These are phyloP conservation scores for Saccostrea echinata DNA, from an alignment of 1,140 invertebrate genomes.

Conservation along the genomic window DNA sequence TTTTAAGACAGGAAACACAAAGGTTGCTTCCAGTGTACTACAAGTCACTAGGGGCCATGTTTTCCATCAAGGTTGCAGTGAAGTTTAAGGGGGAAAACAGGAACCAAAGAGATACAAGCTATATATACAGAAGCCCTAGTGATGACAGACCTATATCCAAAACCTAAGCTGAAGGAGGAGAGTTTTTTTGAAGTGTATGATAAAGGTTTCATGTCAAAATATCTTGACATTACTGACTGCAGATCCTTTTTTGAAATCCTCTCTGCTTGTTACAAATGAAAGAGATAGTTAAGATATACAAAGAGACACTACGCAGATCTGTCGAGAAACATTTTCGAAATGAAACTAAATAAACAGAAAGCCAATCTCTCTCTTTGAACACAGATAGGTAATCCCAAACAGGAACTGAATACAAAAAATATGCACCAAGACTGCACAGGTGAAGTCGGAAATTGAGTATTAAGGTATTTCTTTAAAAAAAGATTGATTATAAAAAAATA, in stretches of 20 bases:
- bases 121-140: conserved; percentile 1
- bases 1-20: neutral
- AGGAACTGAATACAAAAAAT: neutral
- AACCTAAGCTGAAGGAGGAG: neutral
- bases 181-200: conserved; percentile 16
- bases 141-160: conserved; percentile 33
- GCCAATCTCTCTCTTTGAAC: conserved; percentile 15
- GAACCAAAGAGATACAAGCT: neutral
- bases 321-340: neutral
- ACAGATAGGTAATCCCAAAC: neutral
- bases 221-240: conserved; percentile 31
- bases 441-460: neutral
- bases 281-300: conserved; percentile 21
- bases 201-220: conserved; percentile 37
- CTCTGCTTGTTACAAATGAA: conserved; percentile 1
- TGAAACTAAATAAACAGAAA: conserved; percentile 17
- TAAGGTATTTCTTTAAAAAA: neutral
- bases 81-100: neutral
- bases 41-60: conserved; percentile 14
- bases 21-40: neutral
- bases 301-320: neutral
- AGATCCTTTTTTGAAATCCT: conserved; percentile 5
- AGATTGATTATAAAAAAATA: conserved; percentile 5
- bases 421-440: conserved; percentile 10
- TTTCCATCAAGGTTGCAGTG: conserved; percentile 10